A percentile compares a stretch with the other conserved stretches of the same genome.
Conservation (phyloP, 2,888 invertebrate species). For the Podabrus alpinus region DNA sequence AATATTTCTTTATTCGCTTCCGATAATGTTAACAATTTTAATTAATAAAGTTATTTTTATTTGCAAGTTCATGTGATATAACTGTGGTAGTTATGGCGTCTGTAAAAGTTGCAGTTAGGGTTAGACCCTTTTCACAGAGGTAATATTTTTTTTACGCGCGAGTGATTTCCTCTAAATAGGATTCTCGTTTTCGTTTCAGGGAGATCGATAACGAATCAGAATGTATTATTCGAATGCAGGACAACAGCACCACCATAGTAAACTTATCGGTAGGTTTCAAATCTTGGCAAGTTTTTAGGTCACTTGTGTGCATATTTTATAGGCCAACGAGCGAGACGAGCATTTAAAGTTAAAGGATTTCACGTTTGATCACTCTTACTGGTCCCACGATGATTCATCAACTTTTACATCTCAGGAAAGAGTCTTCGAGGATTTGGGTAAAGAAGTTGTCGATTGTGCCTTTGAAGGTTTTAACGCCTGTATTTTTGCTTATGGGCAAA, state of each 20-base stretch:
- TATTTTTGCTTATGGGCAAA: conserved; percentile 91
- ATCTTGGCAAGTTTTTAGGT: not conserved
- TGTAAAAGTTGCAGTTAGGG: conserved; percentile 89
- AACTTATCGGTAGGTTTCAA: conserved; percentile 67
- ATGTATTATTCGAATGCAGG: conserved; percentile 84
- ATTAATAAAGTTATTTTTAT: not conserved
- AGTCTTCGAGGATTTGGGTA: conserved; percentile 76
- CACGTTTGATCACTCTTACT: conserved; percentile 88
- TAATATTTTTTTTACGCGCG: conserved; percentile 46
- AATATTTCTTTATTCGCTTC: not conserved
- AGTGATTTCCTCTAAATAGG: conserved; percentile 25
- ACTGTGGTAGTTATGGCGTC: conserved; percentile 72
- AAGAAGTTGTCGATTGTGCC: conserved; percentile 79
- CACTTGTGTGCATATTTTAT: conserved; percentile 9
- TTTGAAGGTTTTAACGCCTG: conserved; percentile 88
- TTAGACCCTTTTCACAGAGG: conserved; percentile 90
- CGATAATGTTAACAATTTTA: not conserved
- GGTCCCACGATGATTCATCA: conserved; percentile 74
- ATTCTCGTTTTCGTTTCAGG: conserved; percentile 56
- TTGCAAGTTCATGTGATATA: not conserved
- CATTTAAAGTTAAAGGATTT: conserved; percentile 73
- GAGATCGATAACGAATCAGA: conserved; percentile 83
- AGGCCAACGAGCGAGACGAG: conserved; percentile 54
- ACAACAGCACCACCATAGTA: conserved; percentile 77
- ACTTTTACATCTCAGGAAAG: conserved; percentile 83